Conservation (phyloP, 2,888 invertebrate species). For the Fragum sueziense region DNA sequence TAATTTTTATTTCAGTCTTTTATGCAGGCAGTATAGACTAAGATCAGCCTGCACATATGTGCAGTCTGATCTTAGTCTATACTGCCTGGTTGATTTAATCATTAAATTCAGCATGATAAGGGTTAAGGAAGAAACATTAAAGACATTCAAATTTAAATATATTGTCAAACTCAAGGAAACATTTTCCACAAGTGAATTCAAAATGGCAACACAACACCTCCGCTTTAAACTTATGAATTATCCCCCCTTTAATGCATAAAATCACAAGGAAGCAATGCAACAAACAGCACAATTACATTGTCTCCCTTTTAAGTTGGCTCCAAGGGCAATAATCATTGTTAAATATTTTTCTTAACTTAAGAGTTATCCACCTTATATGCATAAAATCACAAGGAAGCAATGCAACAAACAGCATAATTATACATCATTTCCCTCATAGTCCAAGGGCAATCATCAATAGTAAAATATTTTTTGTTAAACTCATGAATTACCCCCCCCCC, state of each 20-base stretch:
- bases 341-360: too few species aligned
- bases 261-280: not conserved
- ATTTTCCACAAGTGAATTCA: not conserved
- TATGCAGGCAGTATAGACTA: too few species aligned
- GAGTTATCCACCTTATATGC: not conserved
- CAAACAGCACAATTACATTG: too few species aligned
- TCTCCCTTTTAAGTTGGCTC: not conserved
- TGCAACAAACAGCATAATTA: too few species aligned
- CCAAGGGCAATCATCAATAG: not conserved
- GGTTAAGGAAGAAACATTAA: conserved; percentile 1
- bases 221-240: not conserved
- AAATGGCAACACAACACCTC: not conserved
- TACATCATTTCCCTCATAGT: not conserved
- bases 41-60: too few species aligned
- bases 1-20: too few species aligned
- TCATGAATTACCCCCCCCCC: not conserved
- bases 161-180: not conserved
- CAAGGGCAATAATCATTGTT: not conserved
- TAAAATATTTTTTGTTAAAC: not conserved
- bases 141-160: conserved; percentile 13
- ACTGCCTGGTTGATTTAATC: too few species aligned
- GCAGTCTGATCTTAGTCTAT: too few species aligned
- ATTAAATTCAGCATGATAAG: too few species aligned
- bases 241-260: not conserved
- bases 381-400: not conserved